Evolutionary conservation across 2,113 vertebrate genomes (phyloP).

Genomic region (Heterotilapia buettikoferi): DNA sequence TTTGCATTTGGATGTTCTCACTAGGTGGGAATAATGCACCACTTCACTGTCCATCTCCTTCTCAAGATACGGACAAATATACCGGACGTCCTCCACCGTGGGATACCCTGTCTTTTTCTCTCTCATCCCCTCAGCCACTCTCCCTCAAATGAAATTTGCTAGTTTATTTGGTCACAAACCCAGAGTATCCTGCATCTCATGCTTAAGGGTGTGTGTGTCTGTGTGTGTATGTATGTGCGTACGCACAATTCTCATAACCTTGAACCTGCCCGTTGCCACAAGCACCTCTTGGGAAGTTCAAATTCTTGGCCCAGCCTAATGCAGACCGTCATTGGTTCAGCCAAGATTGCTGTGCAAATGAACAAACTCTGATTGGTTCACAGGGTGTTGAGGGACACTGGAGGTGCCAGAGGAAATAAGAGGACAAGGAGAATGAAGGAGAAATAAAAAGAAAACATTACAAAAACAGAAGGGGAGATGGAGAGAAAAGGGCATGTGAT

Average conservation of each 20-base stretch:
- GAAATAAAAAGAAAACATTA: not conserved
- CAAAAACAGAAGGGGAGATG: not conserved
- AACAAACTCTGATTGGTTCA: not conserved
- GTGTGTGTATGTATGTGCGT: not conserved
- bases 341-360: not conserved
- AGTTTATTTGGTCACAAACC: conserved; percentile 11
- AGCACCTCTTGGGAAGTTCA: not conserved
- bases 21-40: not conserved
- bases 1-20: not conserved
- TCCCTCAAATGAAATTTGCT: conserved; percentile 17
- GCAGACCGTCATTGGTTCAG: not conserved
- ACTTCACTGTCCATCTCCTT: not conserved
- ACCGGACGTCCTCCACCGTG: not conserved
- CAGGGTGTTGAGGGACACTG: not conserved
- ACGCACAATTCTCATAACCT: conserved; percentile 1
- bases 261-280: conserved; percentile 4
- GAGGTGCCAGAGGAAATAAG: not conserved
- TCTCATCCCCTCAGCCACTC: not conserved
- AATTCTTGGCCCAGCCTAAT: not conserved
- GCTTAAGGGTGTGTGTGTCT: not conserved
- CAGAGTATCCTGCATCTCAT: not conserved
- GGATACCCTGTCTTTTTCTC: not conserved
- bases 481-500: not conserved
- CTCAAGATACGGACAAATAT: not conserved
- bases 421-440: not conserved